Conservation (phyloP, 92 coral and sea anemone genomes). For the Paragorgia papillata region DNA sequence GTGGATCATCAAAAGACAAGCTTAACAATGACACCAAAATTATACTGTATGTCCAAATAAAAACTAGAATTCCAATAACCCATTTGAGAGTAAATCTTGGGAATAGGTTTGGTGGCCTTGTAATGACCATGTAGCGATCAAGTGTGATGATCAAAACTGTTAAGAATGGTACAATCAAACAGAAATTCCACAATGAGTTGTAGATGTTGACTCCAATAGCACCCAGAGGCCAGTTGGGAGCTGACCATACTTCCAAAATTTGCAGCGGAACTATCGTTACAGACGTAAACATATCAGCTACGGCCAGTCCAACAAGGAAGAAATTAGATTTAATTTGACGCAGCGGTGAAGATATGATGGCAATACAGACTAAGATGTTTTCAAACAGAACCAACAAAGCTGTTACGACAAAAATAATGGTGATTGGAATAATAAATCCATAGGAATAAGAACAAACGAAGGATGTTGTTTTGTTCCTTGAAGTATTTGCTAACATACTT, state of each 20-base stretch:
- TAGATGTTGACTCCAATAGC: constrained; percentile 40
- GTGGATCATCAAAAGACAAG: constrained; percentile 29
- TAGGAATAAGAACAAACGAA: constrained; percentile 22
- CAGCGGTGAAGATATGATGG: constrained; percentile 17
- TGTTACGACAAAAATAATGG: constrained; percentile 13
- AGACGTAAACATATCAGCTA: constrained; percentile 53
- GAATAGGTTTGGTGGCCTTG: not conserved
- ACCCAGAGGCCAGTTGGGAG: constrained; percentile 60
- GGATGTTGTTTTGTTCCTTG: not conserved
- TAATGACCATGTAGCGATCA: constrained; percentile 62
- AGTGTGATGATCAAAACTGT: constrained; percentile 52
- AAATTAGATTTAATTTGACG: constrained; percentile 21
- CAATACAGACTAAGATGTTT: constrained; percentile 25
- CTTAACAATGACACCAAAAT: constrained; percentile 40
- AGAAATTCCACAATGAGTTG: constrained; percentile 53
- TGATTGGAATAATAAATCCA: constrained; percentile 18
- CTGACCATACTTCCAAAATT: constrained; percentile 46
- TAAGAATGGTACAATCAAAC: constrained; percentile 38
- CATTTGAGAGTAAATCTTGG: not conserved
- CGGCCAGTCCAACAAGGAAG: constrained; percentile 45
- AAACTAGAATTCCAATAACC: not conserved
- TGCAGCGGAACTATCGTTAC: constrained; percentile 51
- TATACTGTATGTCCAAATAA: constrained; percentile 27
- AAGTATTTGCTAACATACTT: not conserved
- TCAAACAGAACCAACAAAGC: constrained; percentile 19